Base-by-base conservation (phyloP, 2,797 vertebrate genomes). In the Halcyon chelicuti region DNA sequence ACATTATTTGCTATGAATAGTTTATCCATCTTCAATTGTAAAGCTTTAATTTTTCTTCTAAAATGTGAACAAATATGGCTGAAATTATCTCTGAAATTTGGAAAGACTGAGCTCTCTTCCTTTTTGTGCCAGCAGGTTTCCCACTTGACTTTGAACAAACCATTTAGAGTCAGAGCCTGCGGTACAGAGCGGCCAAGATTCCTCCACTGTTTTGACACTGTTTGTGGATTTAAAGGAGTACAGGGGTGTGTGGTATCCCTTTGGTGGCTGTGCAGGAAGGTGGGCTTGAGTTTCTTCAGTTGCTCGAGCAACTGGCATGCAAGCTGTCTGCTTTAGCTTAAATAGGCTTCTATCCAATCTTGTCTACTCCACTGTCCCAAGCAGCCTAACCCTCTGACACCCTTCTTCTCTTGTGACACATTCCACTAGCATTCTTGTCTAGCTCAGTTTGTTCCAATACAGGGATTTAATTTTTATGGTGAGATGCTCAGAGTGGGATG, bases 1-100 rank as follows among this genome's bases (percentile, higher is more conserved):
- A 86, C 73, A 81, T 96, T 96, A 96, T 95, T 94, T 94, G 63
- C 91, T 86, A 84, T 94, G 88, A 95, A 96, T 96, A 97, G 79
- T 84, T 93, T 62, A 91, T 80, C 58, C 70, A 86, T 86, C 74
- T 91, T 88, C 61, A 82, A 80, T 57, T 80, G 44, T 54, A 81
- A 96, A 78, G 94, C 91, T 71, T 93, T 84, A 60, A 55, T 80
- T 93, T 94, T 93, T 88, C 51, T 86, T 95, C 88, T 93, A 73
- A 82, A 85, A 0, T 39, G 9, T 73, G 91, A 96, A 93, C 16
- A 91, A 88, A 90, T 92, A 90, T 40, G 44, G 37, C 40, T 94
- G 89, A 90, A 93, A 96, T 89, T 72, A 89, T 92, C 52, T 37
- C 57, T 75, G 84, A 83, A 86, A 91, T 83, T 81, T 66, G n/a